Conservation (phyloP, 2,888 invertebrate genomes). For the Tenodera sinensis region DNA sequence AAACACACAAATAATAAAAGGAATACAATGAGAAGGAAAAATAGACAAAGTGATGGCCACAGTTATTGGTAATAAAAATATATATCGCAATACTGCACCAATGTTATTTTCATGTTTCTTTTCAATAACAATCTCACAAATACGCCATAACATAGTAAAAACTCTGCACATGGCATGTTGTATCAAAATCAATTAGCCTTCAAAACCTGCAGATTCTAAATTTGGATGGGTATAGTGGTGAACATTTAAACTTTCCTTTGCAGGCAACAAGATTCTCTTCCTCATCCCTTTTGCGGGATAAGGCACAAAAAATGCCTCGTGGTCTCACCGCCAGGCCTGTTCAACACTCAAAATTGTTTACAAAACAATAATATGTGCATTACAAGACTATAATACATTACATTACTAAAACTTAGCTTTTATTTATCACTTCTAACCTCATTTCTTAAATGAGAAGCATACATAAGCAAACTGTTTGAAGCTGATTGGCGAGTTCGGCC, state of each 20-base stretch:
- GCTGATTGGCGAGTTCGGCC: neutral
- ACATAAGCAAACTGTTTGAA: neutral
- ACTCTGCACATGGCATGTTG: neutral
- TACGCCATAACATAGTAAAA: neutral
- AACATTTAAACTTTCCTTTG: neutral
- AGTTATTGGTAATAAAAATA: slow-evolving; percentile 22
- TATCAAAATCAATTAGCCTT: neutral
- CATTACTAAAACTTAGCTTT: neutral
- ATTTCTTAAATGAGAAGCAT: neutral
- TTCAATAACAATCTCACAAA: neutral
- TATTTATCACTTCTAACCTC: neutral
- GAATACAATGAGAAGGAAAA: slow-evolving; percentile 14
- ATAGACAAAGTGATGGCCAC: slow-evolving; percentile 15
- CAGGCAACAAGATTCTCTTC: neutral
- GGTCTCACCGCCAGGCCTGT: neutral
- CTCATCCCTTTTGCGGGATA: slow-evolving; percentile 12
- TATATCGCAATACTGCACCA: slow-evolving; percentile 20
- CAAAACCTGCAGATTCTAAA: neutral
- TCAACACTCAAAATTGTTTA: neutral
- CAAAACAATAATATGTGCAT: neutral
- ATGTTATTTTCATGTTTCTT: slow-evolving; percentile 2
- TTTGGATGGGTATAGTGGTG: neutral
- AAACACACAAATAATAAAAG: slow-evolving; percentile 14
- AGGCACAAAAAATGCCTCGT: slow-evolving; percentile 6
- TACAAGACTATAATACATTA: neutral